Evolutionary conservation across 2,113 vertebrate genomes (phyloP).

Genomic region (human): GRCh38 chr3:147887001-147887500

Average conservation of each 20-base stretch:
- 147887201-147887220: neutral
- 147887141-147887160: constrained; percentile 80
- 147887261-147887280: neutral
- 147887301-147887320: neutral
- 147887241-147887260: constrained; percentile 21
- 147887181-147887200: constrained; percentile 38
- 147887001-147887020: constrained; percentile 92
- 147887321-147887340: neutral
- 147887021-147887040: constrained; percentile 95
- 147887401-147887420: neutral
- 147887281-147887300: neutral
- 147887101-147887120: constrained; percentile 89
- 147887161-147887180: constrained; percentile 52
- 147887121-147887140: constrained; percentile 85
- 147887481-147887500: neutral
- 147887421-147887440: accelerated
- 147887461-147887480: constrained; percentile 48
- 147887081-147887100: constrained; percentile 91
- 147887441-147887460: constrained; percentile 42
- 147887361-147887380: neutral
- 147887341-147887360: neutral
- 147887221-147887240: neutral
- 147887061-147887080: constrained; percentile 90
- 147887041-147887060: constrained; percentile 97
- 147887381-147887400: neutral